These are phyloP conservation scores for Sebastes melanostomus DNA, from an alignment of 2,797 vertebrate genomes.

Conservation along the genomic window DNA sequence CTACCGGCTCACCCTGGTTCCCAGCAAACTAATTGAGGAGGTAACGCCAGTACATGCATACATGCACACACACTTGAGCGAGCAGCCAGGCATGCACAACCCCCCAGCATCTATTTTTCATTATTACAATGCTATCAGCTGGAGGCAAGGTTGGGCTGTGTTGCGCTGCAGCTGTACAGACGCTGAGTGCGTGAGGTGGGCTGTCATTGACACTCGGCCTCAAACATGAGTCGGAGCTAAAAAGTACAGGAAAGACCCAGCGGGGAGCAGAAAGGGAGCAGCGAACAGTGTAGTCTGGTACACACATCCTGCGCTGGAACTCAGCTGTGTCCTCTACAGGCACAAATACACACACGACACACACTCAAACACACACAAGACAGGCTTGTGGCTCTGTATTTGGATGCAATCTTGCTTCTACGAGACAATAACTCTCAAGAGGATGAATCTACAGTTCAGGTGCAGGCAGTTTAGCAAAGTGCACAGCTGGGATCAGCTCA, in stretches of 20 bases:
- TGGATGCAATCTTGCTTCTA: conserved; percentile 43
- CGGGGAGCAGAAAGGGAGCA: conserved; percentile 33
- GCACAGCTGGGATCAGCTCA: conserved; percentile 4
- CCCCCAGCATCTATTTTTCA: conserved; percentile 66
- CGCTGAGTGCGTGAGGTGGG: conserved; percentile 46
- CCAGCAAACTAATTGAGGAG: conserved; percentile 39
- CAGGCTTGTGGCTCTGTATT: conserved; percentile 48
- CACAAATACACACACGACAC: conserved; percentile 27
- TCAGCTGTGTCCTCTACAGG: conserved; percentile 51
- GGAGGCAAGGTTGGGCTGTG: conserved; percentile 60
- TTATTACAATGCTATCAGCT: conserved; percentile 65
- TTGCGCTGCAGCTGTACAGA: conserved; percentile 42
- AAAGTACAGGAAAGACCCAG: conserved; percentile 48
- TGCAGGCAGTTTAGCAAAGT: conserved; percentile 16
- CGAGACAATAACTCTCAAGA: conserved; percentile 38
- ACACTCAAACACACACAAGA: conserved; percentile 15
- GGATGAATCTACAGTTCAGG: conserved; percentile 31
- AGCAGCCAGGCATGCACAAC: conserved; percentile 38
- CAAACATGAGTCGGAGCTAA: conserved; percentile 52
- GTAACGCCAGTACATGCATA: neutral
- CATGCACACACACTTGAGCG: neutral
- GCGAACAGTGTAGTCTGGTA: conserved; percentile 15
- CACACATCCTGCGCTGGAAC: conserved; percentile 43
- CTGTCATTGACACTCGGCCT: conserved; percentile 70
- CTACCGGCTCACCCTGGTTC: conserved; percentile 36